Percentiles rank a stretch among this genome's conserved stretches.
These are phyloP conservation scores for Cryptus armator DNA, from an alignment of 2,888 invertebrate species.

Conservation along the genomic window DNA sequence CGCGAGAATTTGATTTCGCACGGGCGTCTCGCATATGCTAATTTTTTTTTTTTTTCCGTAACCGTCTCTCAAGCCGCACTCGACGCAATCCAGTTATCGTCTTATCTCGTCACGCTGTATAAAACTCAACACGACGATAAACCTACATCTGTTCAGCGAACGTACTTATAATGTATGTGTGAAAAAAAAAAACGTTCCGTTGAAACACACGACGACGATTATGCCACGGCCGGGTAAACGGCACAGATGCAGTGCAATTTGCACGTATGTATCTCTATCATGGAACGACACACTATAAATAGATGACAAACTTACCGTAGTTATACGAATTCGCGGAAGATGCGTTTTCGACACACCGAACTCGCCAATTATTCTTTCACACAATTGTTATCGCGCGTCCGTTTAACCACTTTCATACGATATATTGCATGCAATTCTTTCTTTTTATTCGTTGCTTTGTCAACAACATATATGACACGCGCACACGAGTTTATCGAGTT, in stretches of 20 bases:
- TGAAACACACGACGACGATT: constrained; percentile 17
- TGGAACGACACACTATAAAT: constrained; percentile 47
- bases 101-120: constrained; percentile 29
- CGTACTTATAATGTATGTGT: background rate
- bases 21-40: constrained; percentile 29
- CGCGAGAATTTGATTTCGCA: background rate
- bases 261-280: constrained; percentile 11
- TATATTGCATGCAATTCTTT: background rate
- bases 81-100: constrained; percentile 18
- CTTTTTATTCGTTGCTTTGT: constrained; percentile 8
- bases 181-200: background rate
- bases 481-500: background rate
- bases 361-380: background rate
- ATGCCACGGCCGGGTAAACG: constrained; percentile 6
- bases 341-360: constrained; percentile 17
- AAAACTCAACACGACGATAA: background rate
- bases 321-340: constrained; percentile 1
- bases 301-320: constrained; percentile 57
- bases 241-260: constrained; percentile 5
- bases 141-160: constrained; percentile 2
- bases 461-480: constrained; percentile 10
- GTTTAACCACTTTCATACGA: background rate
- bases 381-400: constrained; percentile 9
- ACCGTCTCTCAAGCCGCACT: constrained; percentile 26
- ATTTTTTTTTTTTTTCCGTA: constrained; percentile 29